Percentiles rank a stretch among this genome's conserved stretches.
Evolutionary conservation across 2,113 vertebrate genomes (phyloP).

Genomic region (Hiodon alosoides): DNA sequence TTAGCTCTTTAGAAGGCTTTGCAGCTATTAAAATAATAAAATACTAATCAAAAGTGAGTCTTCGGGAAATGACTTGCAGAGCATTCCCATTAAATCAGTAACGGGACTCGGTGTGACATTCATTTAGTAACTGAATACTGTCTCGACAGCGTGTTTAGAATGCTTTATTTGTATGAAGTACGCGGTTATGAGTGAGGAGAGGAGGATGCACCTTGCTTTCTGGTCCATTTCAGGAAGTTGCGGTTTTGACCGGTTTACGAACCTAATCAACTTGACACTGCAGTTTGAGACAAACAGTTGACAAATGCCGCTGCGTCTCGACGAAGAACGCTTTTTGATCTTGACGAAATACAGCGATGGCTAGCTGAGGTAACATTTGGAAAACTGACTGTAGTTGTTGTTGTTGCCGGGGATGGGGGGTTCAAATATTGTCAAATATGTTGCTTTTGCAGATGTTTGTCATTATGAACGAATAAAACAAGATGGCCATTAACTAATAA

Average conservation of each 20-base stretch:
- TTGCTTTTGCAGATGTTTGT: too few relatives aligned
- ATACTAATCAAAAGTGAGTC: not conserved
- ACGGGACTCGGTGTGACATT: not conserved
- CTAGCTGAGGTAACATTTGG: not conserved
- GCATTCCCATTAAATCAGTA: not conserved
- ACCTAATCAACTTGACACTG: not conserved
- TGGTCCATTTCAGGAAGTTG: conserved; percentile 16
- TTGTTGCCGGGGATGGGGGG: too few relatives aligned
- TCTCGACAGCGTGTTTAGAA: not conserved
- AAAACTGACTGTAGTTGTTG: too few relatives aligned
- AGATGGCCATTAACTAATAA: too few relatives aligned
- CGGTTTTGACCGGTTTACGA: not conserved
- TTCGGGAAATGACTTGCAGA: not conserved
- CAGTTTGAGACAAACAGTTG: not conserved
- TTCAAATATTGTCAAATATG: too few relatives aligned
- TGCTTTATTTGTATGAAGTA: not conserved
- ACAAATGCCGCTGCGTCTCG: not conserved
- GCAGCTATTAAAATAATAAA: conserved; percentile 5
- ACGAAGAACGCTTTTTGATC: not conserved
- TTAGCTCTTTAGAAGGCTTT: not conserved
- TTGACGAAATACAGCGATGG: not conserved
- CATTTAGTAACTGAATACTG: not conserved
- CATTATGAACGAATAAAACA: too few relatives aligned
- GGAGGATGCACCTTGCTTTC: conserved; percentile 2
- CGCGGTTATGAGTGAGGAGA: not conserved